Conservation (phyloP, 1,140 invertebrate genomes). For the Calosoma granatense region DNA sequence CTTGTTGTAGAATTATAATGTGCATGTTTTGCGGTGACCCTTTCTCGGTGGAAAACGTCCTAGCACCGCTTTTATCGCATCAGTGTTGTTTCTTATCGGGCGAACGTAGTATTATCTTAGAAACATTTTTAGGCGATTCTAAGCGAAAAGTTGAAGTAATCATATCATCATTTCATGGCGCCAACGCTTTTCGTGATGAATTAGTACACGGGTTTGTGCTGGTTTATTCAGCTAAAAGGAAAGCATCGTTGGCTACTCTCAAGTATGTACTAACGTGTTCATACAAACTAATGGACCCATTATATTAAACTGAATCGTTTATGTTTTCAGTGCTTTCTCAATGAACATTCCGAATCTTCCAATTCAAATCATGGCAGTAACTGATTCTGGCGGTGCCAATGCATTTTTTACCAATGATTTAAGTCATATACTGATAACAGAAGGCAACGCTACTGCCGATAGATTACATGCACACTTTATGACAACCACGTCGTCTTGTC, state of each 20-base stretch:
- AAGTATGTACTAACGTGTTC: constrained; percentile 67
- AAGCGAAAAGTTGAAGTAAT: constrained; percentile 87
- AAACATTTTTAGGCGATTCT: constrained; percentile 82
- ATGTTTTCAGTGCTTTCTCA: constrained; percentile 70
- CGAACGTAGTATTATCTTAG: constrained; percentile 78
- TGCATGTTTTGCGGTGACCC: constrained; percentile 97
- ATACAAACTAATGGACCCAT: background rate
- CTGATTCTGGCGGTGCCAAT: constrained; percentile 71
- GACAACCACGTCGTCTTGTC: constrained; percentile 69
- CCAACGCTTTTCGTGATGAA: constrained; percentile 83
- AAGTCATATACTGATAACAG: constrained; percentile 81
- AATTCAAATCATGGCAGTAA: constrained; percentile 89
- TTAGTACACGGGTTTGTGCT: constrained; percentile 93
- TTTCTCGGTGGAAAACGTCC: constrained; percentile 80
- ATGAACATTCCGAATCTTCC: constrained; percentile 90
- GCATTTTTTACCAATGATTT: constrained; percentile 87
- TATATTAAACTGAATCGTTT: too few species aligned
- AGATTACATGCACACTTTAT: constrained; percentile 85
- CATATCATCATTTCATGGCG: constrained; percentile 90
- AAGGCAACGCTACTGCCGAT: constrained; percentile 88
- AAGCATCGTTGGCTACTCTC: constrained; percentile 85
- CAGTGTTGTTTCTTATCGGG: constrained; percentile 79
- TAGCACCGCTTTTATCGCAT: constrained; percentile 79
- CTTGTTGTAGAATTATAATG: constrained; percentile 64
- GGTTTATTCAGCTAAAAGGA: constrained; percentile 90